Evolutionary conservation across 2,888 invertebrate species (phyloP), one percentile per base, ranked within the genome.

Genomic region (Eupithecia centaureata): DNA sequence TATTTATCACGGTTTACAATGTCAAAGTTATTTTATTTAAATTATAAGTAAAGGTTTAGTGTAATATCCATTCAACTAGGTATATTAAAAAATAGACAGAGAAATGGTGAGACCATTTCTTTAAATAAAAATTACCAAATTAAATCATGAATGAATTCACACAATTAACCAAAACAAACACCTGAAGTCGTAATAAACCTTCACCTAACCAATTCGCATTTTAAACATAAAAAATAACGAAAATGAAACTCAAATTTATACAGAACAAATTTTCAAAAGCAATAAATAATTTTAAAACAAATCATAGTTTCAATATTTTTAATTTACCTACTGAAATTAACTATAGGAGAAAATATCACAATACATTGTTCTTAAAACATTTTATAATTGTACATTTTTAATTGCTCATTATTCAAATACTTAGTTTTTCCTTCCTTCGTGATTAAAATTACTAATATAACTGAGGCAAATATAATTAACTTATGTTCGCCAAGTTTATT

Each of bases 341-440:
- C 33, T 61, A 66, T 61, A 58, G 42, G 60, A 59, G 28, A 66
- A 61, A 63, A 70, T 70, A 70, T 70, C 70, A 70, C 70, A 67
- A 62, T 70, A 67, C 35, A 60, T 60, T 65, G 63, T 61, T 63
- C 66, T 64, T 66, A 67, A 61, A 65, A 61, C 38, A 64, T 58
- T 61, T 47, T 52, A 5, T 28, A 68, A 63, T 69, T 69, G 69
- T 63, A 69, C 69, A 69, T 51, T 54, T 65, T 60, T 13, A 56
- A 62, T 63, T 62, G 47, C 54, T 58, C 54, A 59, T 57, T 27
- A 38, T 57, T 56, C 32, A 32, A 38, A 61, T 35, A 58, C 25
- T 30, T 28, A 8, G 32, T 56, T 32, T 33, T 30, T 30, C 12
- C 10, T 32, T 8, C 18, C 32, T 57, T 32, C 18, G n/a, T n/a